A percentile compares a stretch with the other conserved stretches of the same genome.
Evolutionary conservation across 2,113 vertebrate genomes (phyloP).

Genomic region (Tichodroma muraria): DNA sequence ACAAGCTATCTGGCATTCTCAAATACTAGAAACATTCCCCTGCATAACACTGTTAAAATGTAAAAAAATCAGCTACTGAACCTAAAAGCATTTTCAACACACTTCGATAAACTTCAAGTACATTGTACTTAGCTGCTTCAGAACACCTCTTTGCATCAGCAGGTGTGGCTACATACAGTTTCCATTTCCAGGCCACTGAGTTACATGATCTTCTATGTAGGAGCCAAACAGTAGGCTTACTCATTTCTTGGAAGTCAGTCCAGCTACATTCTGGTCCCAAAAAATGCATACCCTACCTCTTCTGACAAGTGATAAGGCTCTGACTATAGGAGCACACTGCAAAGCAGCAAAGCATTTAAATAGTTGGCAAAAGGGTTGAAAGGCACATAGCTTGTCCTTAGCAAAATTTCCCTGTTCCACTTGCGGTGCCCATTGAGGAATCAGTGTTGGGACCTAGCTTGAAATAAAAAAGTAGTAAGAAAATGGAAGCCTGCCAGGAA

Average conservation of each 20-base stretch:
- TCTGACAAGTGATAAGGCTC: not conserved
- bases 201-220: not conserved
- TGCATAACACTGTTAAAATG: not conserved
- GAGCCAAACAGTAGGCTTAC: not conserved
- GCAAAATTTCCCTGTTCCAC: conserved; percentile 32
- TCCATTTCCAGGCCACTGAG: not conserved
- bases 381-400: conserved; percentile 70
- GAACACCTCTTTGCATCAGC: conserved; percentile 2
- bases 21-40: not conserved
- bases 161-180: not conserved
- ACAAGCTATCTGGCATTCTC: not conserved
- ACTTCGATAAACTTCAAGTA: conserved; percentile 21
- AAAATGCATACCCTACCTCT: not conserved
- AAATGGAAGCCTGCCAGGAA: conserved; percentile 36
- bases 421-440: conserved; percentile 4
- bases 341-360: conserved; percentile 29
- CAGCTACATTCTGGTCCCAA: not conserved
- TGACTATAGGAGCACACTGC: not conserved
- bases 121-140: conserved; percentile 34
- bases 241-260: not conserved
- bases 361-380: conserved; percentile 50
- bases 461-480: conserved; percentile 39
- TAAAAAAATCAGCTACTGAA: conserved; percentile 29
- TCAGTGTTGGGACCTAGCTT: conserved; percentile 3
- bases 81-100: conserved; percentile 22